These are phyloP conservation scores for Charaxes varanes DNA, from an alignment of 1,140 invertebrate species.

Conservation along the genomic window DNA sequence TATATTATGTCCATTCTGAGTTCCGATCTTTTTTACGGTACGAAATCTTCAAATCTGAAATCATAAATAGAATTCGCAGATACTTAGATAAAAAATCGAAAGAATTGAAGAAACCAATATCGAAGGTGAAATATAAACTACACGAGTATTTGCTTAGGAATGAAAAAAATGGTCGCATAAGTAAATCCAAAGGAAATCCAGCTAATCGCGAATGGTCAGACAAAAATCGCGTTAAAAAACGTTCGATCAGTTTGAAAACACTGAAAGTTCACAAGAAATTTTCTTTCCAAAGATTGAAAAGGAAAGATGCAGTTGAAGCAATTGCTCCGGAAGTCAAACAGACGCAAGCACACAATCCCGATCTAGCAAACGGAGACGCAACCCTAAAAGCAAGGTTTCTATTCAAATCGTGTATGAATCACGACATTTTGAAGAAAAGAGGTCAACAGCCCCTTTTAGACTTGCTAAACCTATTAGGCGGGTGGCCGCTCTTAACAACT, in stretches of 20 bases:
- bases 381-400: conserved; percentile 85
- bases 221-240: background rate
- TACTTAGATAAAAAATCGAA: conserved; percentile 42
- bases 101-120: conserved; percentile 23
- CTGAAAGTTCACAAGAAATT: background rate
- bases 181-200: background rate
- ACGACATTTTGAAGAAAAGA: conserved; percentile 79
- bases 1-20: too few species aligned
- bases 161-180: conserved; percentile 13
- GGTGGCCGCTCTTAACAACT: conserved; percentile 86
- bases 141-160: conserved; percentile 22
- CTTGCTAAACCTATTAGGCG: conserved; percentile 84
- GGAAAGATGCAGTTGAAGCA: conserved; percentile 19
- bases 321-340: conserved; percentile 16
- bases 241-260: background rate
- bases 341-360: conserved; percentile 22
- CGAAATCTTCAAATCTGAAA: conserved; percentile 43
- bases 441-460: conserved; percentile 82
- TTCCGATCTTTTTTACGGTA: too few species aligned
- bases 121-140: conserved; percentile 27
- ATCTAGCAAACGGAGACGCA: conserved; percentile 71
- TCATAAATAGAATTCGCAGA: conserved; percentile 48
- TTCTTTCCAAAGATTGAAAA: conserved; percentile 20
- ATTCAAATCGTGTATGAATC: conserved; percentile 90
- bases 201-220: conserved; percentile 1